Base-by-base conservation (phyloP, 2,113 vertebrate species). In the Lichenostomus cassidix region DNA sequence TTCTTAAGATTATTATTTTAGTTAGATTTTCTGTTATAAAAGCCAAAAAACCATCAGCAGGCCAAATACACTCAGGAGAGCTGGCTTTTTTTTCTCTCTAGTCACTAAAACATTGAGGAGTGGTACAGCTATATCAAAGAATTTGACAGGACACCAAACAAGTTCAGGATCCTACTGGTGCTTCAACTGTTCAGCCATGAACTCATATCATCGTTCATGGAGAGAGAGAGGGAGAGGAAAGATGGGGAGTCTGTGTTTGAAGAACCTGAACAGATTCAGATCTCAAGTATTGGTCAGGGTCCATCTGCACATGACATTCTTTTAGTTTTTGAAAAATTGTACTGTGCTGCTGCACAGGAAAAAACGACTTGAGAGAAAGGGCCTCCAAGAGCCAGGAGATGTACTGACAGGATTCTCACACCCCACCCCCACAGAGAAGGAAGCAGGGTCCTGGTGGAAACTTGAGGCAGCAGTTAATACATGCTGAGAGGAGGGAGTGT, bases 11-110 rank as follows among this genome's bases (percentile, higher is more conserved):
- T 90, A 83, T 88, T 92, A 88, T 92, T 96, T 84, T 89, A 81
- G 88, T 86, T 94, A 89, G 64, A 41, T 92, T 81, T 93, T 96
- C 88, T 92, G 23, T 75, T 92, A 44, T 92, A 90, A 93, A 94
- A 92, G 88, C 86, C 79, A 94, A 91, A 83, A 76, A 88, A 78
- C 0, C 23, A 75, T 81, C 64, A 90, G 71, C 71, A 89, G 28
- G 49, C 27, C 68, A 4, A 89, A 50, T 39, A 73, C 23, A 42
- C 76, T 31, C 41, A 39, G 65, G 29, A 92, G 28, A 94, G 37
- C 14, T 81, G 35, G 23, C 49, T 42, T 73, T 52, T 81, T 76
- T 94, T 83, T 73, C 17, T 5, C n/a, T 73, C 39, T 70, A 60
- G 33, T 78, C 49, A 35, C 71, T 89, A 55, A 80, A 95, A 80